A percentile compares a stretch with the other conserved stretches of the same genome.
Evolutionary conservation across 2,113 vertebrate genomes (phyloP).

Genomic region (Vulpes vulpes): DNA sequence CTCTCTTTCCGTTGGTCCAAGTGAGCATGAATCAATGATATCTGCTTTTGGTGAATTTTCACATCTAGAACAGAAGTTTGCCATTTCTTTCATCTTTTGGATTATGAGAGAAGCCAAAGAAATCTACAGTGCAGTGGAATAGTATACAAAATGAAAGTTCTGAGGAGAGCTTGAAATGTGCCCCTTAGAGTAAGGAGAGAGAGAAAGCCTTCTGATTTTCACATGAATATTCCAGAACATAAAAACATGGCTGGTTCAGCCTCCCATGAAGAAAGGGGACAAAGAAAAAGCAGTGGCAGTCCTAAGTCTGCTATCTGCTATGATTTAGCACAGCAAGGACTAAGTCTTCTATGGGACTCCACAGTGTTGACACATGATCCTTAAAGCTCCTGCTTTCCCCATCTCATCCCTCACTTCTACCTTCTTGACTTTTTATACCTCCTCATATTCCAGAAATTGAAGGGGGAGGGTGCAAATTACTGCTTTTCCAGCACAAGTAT

Average conservation of each 20-base stretch:
- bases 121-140: neutral
- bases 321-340: neutral
- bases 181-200: neutral
- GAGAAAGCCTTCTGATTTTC: neutral
- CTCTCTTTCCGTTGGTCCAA: neutral
- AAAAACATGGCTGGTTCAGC: neutral
- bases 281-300: neutral
- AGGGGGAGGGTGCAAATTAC: neutral
- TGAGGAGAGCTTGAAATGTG: neutral
- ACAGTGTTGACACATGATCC: neutral
- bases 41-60: neutral
- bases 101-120: neutral
- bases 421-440: neutral
- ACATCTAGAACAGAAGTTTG: neutral
- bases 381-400: neutral
- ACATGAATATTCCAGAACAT: neutral
- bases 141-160: neutral
- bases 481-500: neutral
- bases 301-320: no score
- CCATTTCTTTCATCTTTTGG: neutral
- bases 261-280: neutral
- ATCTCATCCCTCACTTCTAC: accelerated
- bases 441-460: neutral
- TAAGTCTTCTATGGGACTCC: neutral
- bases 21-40: neutral